Percentiles rank a stretch among this genome's conserved stretches.
These are phyloP conservation scores for Heliopora coerulea DNA, from an alignment of 92 coral and sea anemone genomes.

Conservation along the genomic window DNA sequence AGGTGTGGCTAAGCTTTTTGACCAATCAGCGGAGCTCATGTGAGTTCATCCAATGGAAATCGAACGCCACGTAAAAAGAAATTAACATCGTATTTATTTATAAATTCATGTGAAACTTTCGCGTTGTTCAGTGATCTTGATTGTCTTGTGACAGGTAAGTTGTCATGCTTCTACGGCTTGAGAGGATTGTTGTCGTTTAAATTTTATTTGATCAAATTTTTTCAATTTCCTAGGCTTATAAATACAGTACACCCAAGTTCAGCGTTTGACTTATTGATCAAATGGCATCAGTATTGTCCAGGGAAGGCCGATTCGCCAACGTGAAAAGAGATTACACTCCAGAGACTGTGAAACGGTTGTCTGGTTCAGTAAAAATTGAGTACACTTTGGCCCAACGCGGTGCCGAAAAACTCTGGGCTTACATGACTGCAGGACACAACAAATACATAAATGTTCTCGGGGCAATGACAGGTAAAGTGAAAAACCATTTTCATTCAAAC, in stretches of 20 bases:
- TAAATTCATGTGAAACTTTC: constrained; percentile 13
- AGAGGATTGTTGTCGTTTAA: background rate
- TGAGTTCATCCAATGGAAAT: background rate
- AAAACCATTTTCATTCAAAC: no score
- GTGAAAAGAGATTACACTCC: constrained; percentile 78
- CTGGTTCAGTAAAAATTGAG: constrained; percentile 77
- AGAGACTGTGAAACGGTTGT: constrained; percentile 70
- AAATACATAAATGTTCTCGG: constrained; percentile 83
- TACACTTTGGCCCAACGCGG: constrained; percentile 86
- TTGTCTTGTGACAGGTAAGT: background rate
- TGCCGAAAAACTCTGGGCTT: constrained; percentile 75
- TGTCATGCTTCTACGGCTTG: background rate
- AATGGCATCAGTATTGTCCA: constrained; percentile 22
- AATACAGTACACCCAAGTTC: background rate
- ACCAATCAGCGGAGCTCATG: constrained; percentile 20
- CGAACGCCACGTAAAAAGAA: background rate
- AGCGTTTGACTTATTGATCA: background rate
- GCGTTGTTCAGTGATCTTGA: background rate
- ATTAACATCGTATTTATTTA: background rate
- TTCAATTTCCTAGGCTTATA: background rate
- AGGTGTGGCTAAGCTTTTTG: background rate
- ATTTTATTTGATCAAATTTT: background rate
- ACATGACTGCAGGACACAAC: constrained; percentile 64
- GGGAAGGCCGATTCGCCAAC: constrained; percentile 72
- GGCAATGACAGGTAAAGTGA: constrained; percentile 76